phyloP scores from a whole-genome alignment of 2,888 invertebrate genomes.

The Apamea monoglypha region DNA sequence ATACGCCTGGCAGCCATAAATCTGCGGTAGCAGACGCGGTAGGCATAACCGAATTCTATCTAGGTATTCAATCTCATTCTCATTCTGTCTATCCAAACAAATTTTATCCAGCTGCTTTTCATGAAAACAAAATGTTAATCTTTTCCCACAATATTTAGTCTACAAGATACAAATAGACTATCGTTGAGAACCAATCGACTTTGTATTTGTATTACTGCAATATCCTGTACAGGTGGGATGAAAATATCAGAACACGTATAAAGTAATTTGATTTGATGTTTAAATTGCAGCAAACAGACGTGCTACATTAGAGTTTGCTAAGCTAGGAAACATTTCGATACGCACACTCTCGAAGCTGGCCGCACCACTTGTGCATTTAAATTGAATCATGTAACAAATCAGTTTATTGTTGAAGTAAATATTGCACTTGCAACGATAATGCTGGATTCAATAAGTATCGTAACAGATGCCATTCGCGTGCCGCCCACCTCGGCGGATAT shows the following conservation, averaged over 20 bases:
- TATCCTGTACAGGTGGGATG: constrained; percentile 52
- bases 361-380: constrained; percentile 17
- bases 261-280: constrained; percentile 51
- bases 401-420: constrained; percentile 68
- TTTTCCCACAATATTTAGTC: constrained; percentile 42
- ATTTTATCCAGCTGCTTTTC: neutral
- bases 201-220: constrained; percentile 46
- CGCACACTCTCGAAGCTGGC: constrained; percentile 15
- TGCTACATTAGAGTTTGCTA: constrained; percentile 19
- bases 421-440: constrained; percentile 71
- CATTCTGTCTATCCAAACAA: constrained; percentile 5
- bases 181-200: constrained; percentile 26
- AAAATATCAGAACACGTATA: constrained; percentile 52
- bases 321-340: constrained; percentile 37
- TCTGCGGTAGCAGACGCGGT: too few relatives aligned
- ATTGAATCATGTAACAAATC: constrained; percentile 54
- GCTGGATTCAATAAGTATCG: constrained; percentile 72
- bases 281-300: constrained; percentile 47
- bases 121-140: constrained; percentile 16
- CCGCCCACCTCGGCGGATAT: constrained; percentile 77
- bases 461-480: constrained; percentile 76
- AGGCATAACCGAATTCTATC: neutral
- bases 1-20: neutral
- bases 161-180: constrained; percentile 39
- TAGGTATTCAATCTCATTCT: constrained; percentile 3